phyloP scores from a whole-genome alignment of 2,113 vertebrate species.

The Rhynchomys soricoides region DNA sequence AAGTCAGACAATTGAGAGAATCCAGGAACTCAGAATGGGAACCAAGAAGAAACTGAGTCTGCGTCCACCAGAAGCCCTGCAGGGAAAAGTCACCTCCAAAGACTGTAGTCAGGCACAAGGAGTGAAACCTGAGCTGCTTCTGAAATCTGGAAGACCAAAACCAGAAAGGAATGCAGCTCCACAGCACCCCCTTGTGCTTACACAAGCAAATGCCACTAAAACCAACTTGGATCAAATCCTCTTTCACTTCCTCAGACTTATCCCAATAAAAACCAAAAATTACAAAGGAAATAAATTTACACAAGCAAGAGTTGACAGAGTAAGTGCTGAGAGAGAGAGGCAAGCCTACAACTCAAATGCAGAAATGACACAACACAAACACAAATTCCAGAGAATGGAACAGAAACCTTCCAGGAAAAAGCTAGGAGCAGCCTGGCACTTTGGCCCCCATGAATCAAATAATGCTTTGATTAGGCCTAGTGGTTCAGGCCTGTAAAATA shows the following conservation, averaged over 20 bases:
- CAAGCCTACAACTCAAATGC: too few species aligned
- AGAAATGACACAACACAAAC: neutral
- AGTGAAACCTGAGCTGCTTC: too few species aligned
- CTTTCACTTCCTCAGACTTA: neutral
- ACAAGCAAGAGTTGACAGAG: neutral
- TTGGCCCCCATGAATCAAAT: neutral
- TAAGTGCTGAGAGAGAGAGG: neutral
- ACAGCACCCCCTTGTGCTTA: neutral
- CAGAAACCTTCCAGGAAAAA: neutral
- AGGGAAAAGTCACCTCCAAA: neutral
- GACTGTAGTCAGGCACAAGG: too few species aligned
- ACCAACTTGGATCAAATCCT: neutral
- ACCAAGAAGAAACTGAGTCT: neutral
- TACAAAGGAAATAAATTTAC: neutral
- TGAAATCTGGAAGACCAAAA: neutral
- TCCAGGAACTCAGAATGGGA: neutral
- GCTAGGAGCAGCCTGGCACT: fast-evolving
- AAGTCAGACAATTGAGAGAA: neutral
- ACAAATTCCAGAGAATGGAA: neutral
- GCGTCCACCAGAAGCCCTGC: neutral
- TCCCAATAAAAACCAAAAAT: neutral
- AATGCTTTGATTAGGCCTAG: neutral
- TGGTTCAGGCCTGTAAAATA: neutral
- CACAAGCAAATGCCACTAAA: neutral
- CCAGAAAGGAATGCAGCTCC: neutral